phyloP scores from a whole-genome alignment of 2,113 vertebrate species.

The Cyrtonyx montezumae region DNA sequence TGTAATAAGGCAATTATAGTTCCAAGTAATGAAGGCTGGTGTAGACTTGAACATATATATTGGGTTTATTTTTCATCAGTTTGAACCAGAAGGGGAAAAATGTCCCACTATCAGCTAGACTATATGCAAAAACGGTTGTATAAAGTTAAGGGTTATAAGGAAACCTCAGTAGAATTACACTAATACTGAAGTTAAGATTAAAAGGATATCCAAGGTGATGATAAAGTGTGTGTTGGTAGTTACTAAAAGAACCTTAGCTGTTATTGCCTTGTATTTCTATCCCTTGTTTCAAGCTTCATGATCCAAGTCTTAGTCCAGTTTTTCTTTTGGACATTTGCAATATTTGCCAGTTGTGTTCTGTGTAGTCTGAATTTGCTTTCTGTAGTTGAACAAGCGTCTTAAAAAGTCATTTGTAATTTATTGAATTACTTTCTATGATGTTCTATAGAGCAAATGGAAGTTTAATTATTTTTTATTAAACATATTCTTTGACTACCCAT shows the following conservation, averaged over 20 bases:
- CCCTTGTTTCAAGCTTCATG: slow-evolving; percentile 88
- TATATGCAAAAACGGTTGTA: slow-evolving; percentile 77
- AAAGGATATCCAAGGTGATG: slow-evolving; percentile 79
- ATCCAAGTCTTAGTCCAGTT: slow-evolving; percentile 89
- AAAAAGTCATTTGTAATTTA: slow-evolving; percentile 99
- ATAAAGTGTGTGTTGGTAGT: slow-evolving; percentile 88
- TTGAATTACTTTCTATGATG: slow-evolving; percentile 99
- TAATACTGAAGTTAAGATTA: slow-evolving; percentile 85
- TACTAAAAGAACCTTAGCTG: slow-evolving; percentile 88
- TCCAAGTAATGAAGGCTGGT: slow-evolving; percentile 77
- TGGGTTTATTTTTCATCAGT: slow-evolving; percentile 73
- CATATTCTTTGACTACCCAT: slow-evolving; percentile 99
- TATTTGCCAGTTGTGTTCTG: slow-evolving; percentile 99
- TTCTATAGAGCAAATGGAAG: slow-evolving; percentile 99
- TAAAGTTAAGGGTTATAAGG: slow-evolving; percentile 79
- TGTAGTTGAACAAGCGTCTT: slow-evolving; percentile 98
- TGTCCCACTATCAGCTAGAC: slow-evolving; percentile 76
- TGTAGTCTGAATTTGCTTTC: slow-evolving; percentile 97
- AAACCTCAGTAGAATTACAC: slow-evolving; percentile 84
- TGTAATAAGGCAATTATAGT: slow-evolving; percentile 82
- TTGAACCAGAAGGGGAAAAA: slow-evolving; percentile 69
- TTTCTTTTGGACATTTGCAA: slow-evolving; percentile 94
- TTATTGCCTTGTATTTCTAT: slow-evolving; percentile 89
- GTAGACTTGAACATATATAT: slow-evolving; percentile 77
- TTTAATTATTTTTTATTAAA: slow-evolving; percentile 99